These are phyloP conservation scores for Pasiphila rectangulata DNA, from an alignment of 2,888 invertebrate genomes.

Conservation along the genomic window DNA sequence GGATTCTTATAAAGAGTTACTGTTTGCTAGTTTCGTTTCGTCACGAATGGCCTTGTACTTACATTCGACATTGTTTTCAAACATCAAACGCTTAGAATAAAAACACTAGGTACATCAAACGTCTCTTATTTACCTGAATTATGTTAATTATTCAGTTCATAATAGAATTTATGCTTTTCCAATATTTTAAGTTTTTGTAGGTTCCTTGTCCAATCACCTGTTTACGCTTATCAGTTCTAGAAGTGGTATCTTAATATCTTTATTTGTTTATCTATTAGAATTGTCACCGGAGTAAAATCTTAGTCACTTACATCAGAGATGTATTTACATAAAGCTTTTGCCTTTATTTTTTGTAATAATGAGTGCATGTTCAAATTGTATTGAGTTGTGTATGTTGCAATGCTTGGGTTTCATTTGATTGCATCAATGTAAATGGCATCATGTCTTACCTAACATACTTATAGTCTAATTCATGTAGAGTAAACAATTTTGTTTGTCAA, in stretches of 20 bases:
- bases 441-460: too few relatives aligned
- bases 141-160: not conserved
- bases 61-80: conserved; percentile 18
- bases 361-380: too few relatives aligned
- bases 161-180: not conserved
- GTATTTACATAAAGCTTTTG: too few relatives aligned
- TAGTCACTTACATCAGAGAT: not conserved
- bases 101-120: too few relatives aligned
- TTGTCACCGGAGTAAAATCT: too few relatives aligned
- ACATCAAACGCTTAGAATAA: conserved; percentile 10
- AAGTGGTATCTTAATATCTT: not conserved
- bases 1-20: not conserved
- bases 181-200: not conserved
- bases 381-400: not conserved
- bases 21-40: conserved; percentile 12
- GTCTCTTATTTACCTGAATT: too few relatives aligned
- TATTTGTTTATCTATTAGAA: not conserved
- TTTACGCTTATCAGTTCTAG: not conserved
- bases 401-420: not conserved
- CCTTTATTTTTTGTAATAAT: too few relatives aligned
- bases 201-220: not conserved
- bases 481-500: too few relatives aligned
- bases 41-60: conserved; percentile 18
- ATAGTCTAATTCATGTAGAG: not conserved
- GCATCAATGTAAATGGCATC: too few relatives aligned